phyloP scores from a whole-genome alignment of 2,888 invertebrate genomes.

The Bellardia pandia region DNA sequence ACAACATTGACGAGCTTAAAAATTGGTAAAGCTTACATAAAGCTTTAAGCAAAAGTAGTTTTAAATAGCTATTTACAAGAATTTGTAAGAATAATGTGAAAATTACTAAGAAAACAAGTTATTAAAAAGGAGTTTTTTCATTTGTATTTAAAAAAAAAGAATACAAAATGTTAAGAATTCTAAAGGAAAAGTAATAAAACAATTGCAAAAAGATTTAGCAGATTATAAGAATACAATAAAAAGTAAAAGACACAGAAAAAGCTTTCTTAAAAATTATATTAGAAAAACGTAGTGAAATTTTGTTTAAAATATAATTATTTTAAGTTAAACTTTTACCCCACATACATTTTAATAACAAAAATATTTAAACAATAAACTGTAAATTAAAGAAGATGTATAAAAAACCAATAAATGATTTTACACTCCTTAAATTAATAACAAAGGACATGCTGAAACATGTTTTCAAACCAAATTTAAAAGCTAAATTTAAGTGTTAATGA shows the following conservation, averaged over 20 bases:
- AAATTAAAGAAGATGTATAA: neutral
- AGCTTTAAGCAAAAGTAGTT: constrained; percentile 10
- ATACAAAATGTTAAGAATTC: constrained; percentile 52
- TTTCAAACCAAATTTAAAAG: too few relatives aligned
- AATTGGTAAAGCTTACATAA: constrained; percentile 17
- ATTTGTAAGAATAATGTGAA: neutral
- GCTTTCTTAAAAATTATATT: neutral
- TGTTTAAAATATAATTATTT: constrained; percentile 2
- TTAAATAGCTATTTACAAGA: constrained; percentile 10
- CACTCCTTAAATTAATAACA: too few relatives aligned
- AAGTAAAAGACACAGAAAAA: neutral
- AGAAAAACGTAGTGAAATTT: constrained; percentile 4
- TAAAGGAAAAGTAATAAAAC: neutral
- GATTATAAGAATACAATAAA: neutral
- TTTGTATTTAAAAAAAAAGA: constrained; percentile 33
- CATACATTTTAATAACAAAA: neutral
- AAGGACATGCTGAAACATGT: too few relatives aligned
- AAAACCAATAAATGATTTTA: neutral
- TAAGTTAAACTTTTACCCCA: neutral
- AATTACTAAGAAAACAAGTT: neutral
- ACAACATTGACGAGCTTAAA: constrained; percentile 24
- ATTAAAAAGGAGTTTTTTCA: constrained; percentile 42
- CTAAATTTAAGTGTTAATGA: too few relatives aligned
- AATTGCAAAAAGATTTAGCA: too few relatives aligned
- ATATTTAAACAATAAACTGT: constrained; percentile 3